A percentile compares a stretch with the other conserved stretches of the same genome.
phyloP scores from a whole-genome alignment of 2,797 vertebrate genomes.

The Australoheros facetus region DNA sequence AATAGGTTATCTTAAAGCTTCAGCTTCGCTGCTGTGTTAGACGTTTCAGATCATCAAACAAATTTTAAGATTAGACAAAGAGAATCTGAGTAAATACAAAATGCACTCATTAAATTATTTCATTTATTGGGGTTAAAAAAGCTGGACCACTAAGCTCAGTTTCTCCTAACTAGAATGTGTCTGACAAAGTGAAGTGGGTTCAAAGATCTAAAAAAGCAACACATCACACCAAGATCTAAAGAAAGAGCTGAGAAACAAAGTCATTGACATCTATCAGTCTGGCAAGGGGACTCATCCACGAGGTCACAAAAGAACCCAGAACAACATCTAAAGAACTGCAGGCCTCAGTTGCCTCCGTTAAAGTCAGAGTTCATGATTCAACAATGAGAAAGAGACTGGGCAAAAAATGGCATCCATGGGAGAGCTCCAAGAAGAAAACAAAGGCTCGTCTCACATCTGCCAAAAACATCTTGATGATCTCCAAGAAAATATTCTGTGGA shows the following conservation, averaged over 20 bases:
- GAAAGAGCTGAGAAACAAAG: not conserved
- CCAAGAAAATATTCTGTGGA: not conserved
- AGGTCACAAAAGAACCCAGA: no score
- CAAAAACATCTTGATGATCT: no score
- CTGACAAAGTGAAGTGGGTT: not conserved
- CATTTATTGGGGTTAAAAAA: accelerated
- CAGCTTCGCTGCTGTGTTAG: not conserved
- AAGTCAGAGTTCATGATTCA: no score
- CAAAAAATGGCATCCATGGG: no score
- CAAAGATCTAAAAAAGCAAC: not conserved
- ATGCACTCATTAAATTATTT: not conserved
- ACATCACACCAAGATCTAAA: not conserved
- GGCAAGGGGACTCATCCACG: no score
- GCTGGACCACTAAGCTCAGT: not conserved
- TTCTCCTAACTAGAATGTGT: not conserved
- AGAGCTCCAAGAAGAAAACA: no score
- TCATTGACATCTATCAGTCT: no score
- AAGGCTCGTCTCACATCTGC: no score
- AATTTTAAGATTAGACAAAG: not conserved
- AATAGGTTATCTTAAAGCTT: not conserved
- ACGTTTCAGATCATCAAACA: not conserved
- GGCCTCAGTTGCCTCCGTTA: no score
- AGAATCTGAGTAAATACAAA: not conserved
- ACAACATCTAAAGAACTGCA: no score
- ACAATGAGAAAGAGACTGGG: no score